Conservation (phyloP, 2,888 invertebrate species). For the Scaptomyza parva region DNA sequence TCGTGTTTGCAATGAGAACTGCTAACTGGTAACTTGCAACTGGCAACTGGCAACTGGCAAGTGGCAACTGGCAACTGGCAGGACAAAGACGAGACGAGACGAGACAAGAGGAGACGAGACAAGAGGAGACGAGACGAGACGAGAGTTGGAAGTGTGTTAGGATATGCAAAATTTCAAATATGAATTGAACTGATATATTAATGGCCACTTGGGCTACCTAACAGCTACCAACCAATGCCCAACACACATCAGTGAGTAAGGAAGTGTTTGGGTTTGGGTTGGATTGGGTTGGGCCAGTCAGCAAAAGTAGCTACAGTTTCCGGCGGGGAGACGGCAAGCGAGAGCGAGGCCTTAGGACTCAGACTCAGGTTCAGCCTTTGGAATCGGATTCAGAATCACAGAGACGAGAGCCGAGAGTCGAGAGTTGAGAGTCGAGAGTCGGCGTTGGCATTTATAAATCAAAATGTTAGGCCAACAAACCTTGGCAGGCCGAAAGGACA, state of each 20-base stretch:
- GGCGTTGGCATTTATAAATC: conserved; percentile 80
- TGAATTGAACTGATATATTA: conserved; percentile 84
- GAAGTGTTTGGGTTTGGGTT: background rate
- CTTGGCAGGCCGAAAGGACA: conserved; percentile 68
- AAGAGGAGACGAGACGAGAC: too few relatives aligned
- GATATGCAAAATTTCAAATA: conserved; percentile 82
- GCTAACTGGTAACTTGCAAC: conserved; percentile 25
- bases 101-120: too few relatives aligned
- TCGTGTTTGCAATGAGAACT: conserved; percentile 50
- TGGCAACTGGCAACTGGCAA: conserved; percentile 24
- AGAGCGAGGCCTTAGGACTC: conserved; percentile 15
- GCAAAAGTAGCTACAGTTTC: conserved; percentile 76
- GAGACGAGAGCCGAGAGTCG: background rate
- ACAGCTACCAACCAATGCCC: conserved; percentile 1
- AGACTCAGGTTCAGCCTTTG: conserved; percentile 9
- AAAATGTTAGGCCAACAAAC: conserved; percentile 81
- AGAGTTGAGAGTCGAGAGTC: conserved; percentile 26
- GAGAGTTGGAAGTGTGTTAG: conserved; percentile 45
- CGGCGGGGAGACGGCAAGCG: too few relatives aligned
- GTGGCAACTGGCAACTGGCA: conserved; percentile 24
- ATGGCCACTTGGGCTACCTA: conserved; percentile 78
- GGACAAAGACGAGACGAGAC: conserved; percentile 15
- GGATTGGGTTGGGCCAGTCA: conserved; percentile 46
- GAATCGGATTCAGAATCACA: conserved; percentile 13
- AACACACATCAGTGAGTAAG: too few relatives aligned